Evolutionary conservation across 2,888 invertebrate species (phyloP), one percentile per base, ranked within the genome.

Genomic region (Hipparchia sbordonii): DNA sequence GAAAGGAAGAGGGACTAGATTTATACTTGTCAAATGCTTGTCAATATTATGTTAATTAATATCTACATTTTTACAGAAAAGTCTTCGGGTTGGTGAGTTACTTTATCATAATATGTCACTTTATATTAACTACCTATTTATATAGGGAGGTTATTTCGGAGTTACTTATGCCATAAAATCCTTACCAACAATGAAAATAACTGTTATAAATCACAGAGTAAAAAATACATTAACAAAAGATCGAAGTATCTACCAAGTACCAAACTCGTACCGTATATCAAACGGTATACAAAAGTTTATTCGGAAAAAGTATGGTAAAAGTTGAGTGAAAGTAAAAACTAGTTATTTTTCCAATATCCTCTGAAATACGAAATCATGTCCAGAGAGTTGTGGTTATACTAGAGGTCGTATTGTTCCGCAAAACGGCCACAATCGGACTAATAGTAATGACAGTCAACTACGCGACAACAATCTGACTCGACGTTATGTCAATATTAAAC

Each of bases 301-400:
- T 23, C 57, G 12, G 65, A 4, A 70, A 57, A 60, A 39, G 63
- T 33, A 12, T 10, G 65, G 65, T 65, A 33, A 65, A 65, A 65
- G 10, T 65, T 65, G 12, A 45, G 10, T 39, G n/a, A 51, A 67
- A 56, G 73, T 39, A 70, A 60, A 67, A 63, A 23, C 54, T 67
- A 67, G 71, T 73, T 74, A 71, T 69, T 71, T 77, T 74, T 67
- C 68, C 76, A 72, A 73, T 78, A 77, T 71, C 62, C 70, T 71
- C 63, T 56, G 54, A 68, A 54, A 60, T 48, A 48, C 48, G 57
- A 23, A 57, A 13, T 23, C 2, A 60, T 52, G 59, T 7, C 59
- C 13, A 56, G 56, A 57, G 57, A 57, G 57, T 2, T 23, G 13
- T 6, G n/a, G 5, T n/a, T 4, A 5, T 54, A 54, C 6, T 54